Evolutionary conservation across 2,888 invertebrate genomes (phyloP).

Genomic region (Actias luna): DNA sequence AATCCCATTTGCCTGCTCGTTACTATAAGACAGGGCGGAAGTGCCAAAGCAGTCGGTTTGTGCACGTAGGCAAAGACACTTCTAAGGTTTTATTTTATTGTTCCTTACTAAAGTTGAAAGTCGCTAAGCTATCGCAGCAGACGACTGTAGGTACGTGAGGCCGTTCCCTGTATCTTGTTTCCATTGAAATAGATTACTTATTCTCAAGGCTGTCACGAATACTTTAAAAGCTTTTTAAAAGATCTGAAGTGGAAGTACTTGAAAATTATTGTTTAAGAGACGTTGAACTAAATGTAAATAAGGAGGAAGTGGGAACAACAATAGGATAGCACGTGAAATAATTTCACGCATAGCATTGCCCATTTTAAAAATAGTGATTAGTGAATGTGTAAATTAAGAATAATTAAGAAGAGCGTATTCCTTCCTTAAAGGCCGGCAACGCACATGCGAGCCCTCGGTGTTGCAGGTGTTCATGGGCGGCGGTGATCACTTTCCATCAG

Average conservation of each 20-base stretch:
- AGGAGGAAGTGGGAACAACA: neutral
- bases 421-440: too few relatives aligned
- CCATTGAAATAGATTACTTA: conserved; percentile 14
- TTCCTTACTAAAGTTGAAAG: neutral
- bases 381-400: neutral
- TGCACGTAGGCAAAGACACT: neutral
- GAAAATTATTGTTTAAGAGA: conserved; percentile 4
- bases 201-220: conserved; percentile 14
- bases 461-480: too few relatives aligned
- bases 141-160: conserved; percentile 2
- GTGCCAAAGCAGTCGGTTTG: conserved; percentile 6
- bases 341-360: neutral
- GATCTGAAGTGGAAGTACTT: neutral
- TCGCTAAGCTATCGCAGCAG: neutral
- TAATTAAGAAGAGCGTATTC: too few relatives aligned
- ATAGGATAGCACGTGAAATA: neutral
- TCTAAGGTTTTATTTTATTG: conserved; percentile 1
- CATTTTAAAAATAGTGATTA: neutral
- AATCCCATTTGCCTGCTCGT: conserved; percentile 15
- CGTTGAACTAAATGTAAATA: conserved; percentile 13
- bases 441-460: too few relatives aligned
- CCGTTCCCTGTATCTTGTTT: conserved; percentile 6
- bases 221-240: conserved; percentile 15
- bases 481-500: too few relatives aligned
- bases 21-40: conserved; percentile 8